These are phyloP conservation scores for Lamprologus tigripictilis DNA, from an alignment of 2,113 vertebrate genomes.

Conservation along the genomic window DNA sequence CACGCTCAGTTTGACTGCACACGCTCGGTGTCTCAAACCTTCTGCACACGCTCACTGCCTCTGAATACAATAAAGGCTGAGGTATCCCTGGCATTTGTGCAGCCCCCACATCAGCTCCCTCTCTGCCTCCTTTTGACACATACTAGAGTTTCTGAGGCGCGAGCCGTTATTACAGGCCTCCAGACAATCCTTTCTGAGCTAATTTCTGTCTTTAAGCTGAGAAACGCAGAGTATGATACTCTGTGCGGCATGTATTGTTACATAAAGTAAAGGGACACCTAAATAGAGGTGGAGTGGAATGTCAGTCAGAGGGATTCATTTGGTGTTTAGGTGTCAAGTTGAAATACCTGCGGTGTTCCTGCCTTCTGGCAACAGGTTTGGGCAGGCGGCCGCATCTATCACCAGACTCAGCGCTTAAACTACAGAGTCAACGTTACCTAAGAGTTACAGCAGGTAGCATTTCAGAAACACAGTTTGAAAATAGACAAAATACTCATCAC, in stretches of 20 bases:
- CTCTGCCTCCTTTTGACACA: constrained; percentile 64
- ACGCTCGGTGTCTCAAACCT: constrained; percentile 8
- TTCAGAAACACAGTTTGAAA: background rate
- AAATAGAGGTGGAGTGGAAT: background rate
- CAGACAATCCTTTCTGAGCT: background rate
- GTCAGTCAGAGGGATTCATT: background rate
- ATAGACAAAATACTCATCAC: background rate
- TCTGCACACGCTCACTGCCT: constrained; percentile 29
- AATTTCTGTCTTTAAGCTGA: constrained; percentile 22
- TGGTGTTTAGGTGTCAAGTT: background rate
- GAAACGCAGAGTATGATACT: background rate
- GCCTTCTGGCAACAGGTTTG: constrained; percentile 6
- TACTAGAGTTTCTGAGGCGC: constrained; percentile 73
- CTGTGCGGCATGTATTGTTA: background rate
- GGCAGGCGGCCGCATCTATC: background rate
- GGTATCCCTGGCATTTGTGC: constrained; percentile 79
- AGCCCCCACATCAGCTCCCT: constrained; percentile 68
- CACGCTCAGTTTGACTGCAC: constrained; percentile 33
- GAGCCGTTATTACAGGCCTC: constrained; percentile 24
- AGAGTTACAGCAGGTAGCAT: background rate
- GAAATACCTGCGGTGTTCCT: background rate
- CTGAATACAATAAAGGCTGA: constrained; percentile 52
- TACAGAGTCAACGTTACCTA: background rate
- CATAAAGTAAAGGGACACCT: background rate
- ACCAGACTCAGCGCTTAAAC: background rate